A percentile compares a stretch with the other conserved stretches of the same genome.
Evolutionary conservation across 2,888 invertebrate genomes (phyloP).

Genomic region (Cynaeus angustus): DNA sequence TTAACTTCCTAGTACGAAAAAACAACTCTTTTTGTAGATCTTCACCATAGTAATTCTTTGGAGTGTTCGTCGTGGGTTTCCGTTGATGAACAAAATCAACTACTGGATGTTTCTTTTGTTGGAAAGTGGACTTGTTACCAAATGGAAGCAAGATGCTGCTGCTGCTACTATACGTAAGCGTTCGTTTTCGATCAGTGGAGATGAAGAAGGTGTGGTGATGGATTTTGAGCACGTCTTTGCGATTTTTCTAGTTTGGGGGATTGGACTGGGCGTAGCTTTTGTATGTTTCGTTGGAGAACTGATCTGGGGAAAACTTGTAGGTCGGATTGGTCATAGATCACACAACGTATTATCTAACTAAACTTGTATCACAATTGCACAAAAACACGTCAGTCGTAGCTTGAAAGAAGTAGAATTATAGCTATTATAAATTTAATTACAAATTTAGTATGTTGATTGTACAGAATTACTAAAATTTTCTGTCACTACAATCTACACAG

Average conservation of each 20-base stretch:
- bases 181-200: not conserved
- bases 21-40: slow-evolving; percentile 5
- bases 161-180: not conserved
- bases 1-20: not conserved
- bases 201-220: not conserved
- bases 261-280: no score
- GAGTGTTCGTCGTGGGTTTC: slow-evolving; percentile 21
- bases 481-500: no score
- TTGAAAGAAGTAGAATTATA: no score
- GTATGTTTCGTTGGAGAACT: no score
- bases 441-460: no score
- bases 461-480: no score
- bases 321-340: no score
- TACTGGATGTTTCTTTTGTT: slow-evolving; percentile 7
- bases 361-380: no score
- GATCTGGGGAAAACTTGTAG: no score
- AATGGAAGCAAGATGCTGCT: slow-evolving; percentile 1
- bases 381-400: no score
- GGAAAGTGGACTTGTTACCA: slow-evolving; percentile 6
- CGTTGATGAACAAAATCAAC: slow-evolving; percentile 19
- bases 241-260: not conserved
- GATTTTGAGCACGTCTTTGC: not conserved
- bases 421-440: no score
- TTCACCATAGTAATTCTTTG: slow-evolving; percentile 3
- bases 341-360: no score